Conservation (phyloP, 2,888 invertebrate species). For the Nomada fucata region DNA sequence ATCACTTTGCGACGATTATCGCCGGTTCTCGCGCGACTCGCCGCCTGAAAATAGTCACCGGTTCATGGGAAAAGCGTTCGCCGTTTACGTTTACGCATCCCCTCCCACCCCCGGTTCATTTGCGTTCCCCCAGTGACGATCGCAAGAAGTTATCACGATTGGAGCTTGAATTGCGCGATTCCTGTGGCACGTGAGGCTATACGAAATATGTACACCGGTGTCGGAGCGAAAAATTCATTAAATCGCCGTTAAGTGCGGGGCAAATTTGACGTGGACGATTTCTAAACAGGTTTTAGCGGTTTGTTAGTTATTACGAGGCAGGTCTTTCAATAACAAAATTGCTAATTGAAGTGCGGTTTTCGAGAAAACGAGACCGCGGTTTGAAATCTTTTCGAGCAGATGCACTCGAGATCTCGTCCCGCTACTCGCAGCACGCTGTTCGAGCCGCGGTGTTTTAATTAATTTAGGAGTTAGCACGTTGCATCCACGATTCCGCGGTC, state of each 20-base stretch:
- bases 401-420: not conserved
- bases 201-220: too few species aligned
- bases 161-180: not conserved
- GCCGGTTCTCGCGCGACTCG: conserved; percentile 17
- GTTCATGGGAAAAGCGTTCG: not conserved
- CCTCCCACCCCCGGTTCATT: not conserved
- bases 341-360: not conserved
- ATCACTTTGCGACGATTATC: conserved; percentile 66
- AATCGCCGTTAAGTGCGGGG: too few species aligned
- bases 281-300: too few species aligned
- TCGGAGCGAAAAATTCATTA: too few species aligned
- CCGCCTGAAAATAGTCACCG: not conserved
- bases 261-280: too few species aligned
- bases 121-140: not conserved
- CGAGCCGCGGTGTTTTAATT: conserved; percentile 13
- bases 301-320: not conserved
- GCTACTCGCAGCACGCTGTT: not conserved
- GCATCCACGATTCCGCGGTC: not conserved
- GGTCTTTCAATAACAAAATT: too few species aligned
- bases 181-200: too few species aligned
- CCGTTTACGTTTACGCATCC: conserved; percentile 20
- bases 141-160: not conserved
- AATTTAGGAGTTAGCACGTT: conserved; percentile 24
- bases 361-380: not conserved
- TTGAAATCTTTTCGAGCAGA: not conserved